phyloP scores from a whole-genome alignment of 2,113 vertebrate genomes.

The Trinectes maculatus region DNA sequence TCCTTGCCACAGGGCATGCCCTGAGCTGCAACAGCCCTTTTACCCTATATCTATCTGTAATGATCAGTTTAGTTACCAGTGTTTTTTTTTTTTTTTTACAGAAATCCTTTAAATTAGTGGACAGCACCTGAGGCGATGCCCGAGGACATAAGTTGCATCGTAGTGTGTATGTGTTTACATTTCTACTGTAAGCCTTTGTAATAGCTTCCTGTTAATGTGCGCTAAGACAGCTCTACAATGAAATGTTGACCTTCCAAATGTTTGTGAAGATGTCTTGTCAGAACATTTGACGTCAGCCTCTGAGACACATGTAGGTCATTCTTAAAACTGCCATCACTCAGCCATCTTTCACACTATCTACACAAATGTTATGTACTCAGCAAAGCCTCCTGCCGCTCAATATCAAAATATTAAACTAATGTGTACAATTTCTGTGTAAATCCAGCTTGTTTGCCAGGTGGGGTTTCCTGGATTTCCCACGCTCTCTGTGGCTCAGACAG shows the following conservation, averaged over 20 bases:
- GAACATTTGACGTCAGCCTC: no score
- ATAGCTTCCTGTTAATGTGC: slow-evolving; percentile 13
- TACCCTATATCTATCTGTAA: slow-evolving; percentile 57
- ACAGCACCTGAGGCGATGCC: slow-evolving; percentile 56
- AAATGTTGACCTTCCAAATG: background rate
- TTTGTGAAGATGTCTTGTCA: background rate
- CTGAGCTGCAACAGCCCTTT: slow-evolving; percentile 62
- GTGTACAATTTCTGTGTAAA: no score
- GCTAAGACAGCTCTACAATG: background rate
- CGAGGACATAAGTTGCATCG: slow-evolving; percentile 25
- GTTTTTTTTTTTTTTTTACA: slow-evolving; percentile 19
- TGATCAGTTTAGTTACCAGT: slow-evolving; percentile 55
- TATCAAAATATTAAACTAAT: no score
- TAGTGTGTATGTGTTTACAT: slow-evolving; percentile 37
- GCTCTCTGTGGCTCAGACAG: no score
- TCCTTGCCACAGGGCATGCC: slow-evolving; percentile 60
- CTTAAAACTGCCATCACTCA: no score
- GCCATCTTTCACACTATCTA: no score
- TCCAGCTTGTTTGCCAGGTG: no score
- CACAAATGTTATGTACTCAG: no score
- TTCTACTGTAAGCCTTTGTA: slow-evolving; percentile 19
- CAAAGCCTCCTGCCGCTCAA: no score
- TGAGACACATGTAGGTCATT: no score
- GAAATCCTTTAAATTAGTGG: slow-evolving; percentile 55
- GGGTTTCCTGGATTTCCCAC: no score